phyloP scores from a whole-genome alignment of 1,140 invertebrate genomes.

The Geopemphigus sp. region DNA sequence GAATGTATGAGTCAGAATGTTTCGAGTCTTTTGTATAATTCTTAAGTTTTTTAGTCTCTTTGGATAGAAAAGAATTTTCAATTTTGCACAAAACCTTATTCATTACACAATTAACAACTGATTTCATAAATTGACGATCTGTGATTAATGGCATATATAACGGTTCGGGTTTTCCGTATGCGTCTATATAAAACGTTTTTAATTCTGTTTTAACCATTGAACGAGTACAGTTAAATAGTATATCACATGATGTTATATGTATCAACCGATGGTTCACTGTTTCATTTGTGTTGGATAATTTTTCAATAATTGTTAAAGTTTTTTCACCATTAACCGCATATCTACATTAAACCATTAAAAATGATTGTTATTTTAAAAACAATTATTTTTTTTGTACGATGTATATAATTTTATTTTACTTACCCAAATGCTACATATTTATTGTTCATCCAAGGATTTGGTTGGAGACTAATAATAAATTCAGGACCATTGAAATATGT shows the following conservation, averaged over 20 bases:
- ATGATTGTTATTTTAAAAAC: neutral
- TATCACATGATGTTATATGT: neutral
- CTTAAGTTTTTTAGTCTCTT: too few species aligned
- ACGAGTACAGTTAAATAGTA: neutral
- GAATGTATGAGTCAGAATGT: neutral
- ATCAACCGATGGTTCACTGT: neutral
- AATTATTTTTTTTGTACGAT: neutral
- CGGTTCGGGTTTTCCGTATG: constrained; percentile 19
- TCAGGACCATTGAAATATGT: constrained; percentile 31
- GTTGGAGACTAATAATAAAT: constrained; percentile 28
- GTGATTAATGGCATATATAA: neutral
- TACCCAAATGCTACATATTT: constrained; percentile 43
- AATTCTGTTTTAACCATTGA: neutral
- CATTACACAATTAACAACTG: neutral
- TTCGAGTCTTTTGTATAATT: too few species aligned
- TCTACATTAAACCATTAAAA: neutral
- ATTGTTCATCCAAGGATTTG: constrained; percentile 34
- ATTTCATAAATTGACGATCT: neutral
- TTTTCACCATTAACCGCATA: constrained; percentile 4
- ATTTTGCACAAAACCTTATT: neutral
- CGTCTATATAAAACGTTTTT: neutral
- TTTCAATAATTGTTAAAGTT: constrained; percentile 3
- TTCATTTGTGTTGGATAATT: neutral
- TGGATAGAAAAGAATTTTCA: neutral
- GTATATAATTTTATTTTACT: neutral